Evolutionary conservation across 1,140 invertebrate genomes (phyloP).

Genomic region (Octopus sinensis): DNA sequence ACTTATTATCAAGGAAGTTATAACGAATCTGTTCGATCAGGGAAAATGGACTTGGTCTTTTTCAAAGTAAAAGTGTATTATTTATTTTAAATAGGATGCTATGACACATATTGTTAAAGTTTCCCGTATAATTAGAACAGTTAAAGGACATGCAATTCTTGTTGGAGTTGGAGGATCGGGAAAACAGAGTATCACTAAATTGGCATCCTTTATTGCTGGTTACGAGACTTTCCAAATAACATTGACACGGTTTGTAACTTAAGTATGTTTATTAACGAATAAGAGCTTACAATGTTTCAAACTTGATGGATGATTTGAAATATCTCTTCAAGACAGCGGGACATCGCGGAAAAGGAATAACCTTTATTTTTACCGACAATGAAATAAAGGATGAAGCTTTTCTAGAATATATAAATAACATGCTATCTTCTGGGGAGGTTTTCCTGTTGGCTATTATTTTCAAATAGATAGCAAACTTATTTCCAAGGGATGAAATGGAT

Average conservation of each 20-base stretch:
- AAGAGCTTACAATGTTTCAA: constrained; percentile 90
- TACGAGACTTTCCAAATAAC: constrained; percentile 67
- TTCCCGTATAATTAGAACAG: constrained; percentile 87
- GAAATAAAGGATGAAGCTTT: constrained; percentile 98
- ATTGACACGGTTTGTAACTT: constrained; percentile 83
- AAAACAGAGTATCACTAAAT: constrained; percentile 54
- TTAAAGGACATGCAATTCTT: constrained; percentile 73
- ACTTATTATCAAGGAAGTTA: constrained; percentile 89
- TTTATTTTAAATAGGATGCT: no score
- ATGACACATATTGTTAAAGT: constrained; percentile 95
- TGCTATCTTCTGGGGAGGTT: constrained; percentile 80
- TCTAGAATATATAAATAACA: constrained; percentile 94
- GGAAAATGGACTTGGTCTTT: constrained; percentile 94
- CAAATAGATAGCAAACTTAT: constrained; percentile 76
- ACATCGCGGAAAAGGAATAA: constrained; percentile 92
- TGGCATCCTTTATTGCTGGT: constrained; percentile 53
- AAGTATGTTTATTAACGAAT: no score
- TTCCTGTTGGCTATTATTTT: no score
- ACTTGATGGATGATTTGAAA: constrained; percentile 93
- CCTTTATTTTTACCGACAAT: constrained; percentile 94
- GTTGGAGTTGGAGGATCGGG: constrained; percentile 57
- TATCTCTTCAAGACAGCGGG: constrained; percentile 83
- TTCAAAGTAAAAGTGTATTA: no score
- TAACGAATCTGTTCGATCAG: constrained; percentile 91
- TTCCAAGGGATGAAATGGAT: constrained; percentile 91